Evolutionary conservation across 2,113 vertebrate genomes (phyloP).

Genomic region (Tyto alba): DNA sequence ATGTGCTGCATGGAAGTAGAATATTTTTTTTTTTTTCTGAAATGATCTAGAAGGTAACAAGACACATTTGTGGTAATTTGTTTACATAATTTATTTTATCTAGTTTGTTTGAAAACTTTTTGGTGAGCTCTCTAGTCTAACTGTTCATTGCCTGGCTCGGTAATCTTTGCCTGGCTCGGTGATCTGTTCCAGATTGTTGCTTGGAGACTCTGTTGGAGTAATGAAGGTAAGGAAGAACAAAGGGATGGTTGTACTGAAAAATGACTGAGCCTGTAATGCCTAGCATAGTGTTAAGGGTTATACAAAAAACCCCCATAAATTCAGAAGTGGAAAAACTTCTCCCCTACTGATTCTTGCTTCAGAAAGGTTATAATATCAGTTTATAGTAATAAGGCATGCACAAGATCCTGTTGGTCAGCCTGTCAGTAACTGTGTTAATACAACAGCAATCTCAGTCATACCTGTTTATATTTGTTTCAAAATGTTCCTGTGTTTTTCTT

Average conservation of each 20-base stretch:
- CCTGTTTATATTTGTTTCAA: not conserved
- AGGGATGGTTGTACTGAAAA: not conserved
- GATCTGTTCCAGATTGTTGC: not conserved
- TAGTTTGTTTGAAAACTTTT: not conserved
- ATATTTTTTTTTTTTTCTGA: not conserved
- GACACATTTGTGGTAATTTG: not conserved
- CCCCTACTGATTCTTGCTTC: not conserved
- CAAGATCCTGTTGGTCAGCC: not conserved
- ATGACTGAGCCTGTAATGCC: not conserved
- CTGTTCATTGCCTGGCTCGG: not conserved
- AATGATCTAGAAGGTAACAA: not conserved
- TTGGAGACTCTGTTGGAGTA: not conserved
- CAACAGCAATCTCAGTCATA: not conserved
- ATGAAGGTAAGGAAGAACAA: not conserved
- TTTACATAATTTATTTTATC: not conserved
- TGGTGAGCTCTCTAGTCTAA: not conserved
- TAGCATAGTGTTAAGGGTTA: not conserved
- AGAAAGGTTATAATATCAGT: not conserved
- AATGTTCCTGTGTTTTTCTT: not conserved
- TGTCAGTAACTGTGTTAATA: not conserved
- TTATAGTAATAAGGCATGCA: not conserved
- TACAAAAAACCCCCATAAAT: too few species aligned
- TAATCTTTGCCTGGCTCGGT: not conserved
- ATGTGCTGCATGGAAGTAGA: fast-evolving
- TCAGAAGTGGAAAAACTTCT: not conserved